Evolutionary conservation across 2,113 vertebrate genomes (phyloP).

Genomic region (Podarcis raffonei): DNA sequence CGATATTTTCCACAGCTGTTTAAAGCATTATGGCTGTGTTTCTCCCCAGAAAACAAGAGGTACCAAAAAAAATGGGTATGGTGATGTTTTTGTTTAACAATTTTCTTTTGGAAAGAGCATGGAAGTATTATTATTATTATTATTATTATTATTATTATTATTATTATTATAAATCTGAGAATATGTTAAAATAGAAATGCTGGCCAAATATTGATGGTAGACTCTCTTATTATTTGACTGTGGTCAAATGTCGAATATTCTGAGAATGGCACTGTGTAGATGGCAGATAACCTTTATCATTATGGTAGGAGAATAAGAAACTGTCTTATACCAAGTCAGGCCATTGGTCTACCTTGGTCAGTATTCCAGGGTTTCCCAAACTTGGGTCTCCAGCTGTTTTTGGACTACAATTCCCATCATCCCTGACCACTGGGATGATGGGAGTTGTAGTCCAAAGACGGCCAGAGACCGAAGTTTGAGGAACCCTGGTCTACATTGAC

Average conservation of each 20-base stretch:
- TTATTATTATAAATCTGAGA: not conserved
- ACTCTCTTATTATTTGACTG: not conserved
- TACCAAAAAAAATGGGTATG: not conserved
- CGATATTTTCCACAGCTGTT: constrained; percentile 9
- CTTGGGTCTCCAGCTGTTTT: too few species aligned
- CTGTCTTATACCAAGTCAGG: too few species aligned
- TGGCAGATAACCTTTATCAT: not conserved
- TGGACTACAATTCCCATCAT: too few species aligned
- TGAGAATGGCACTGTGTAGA: not conserved
- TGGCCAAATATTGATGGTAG: not conserved
- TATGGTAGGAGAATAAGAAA: too few species aligned
- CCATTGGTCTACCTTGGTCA: too few species aligned
- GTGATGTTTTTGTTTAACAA: not conserved
- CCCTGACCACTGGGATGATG: too few species aligned
- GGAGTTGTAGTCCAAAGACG: too few species aligned
- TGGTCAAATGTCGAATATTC: not conserved
- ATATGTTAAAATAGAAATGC: not conserved
- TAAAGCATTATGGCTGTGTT: constrained; percentile 10
- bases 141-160: too few species aligned
- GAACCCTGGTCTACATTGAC: too few species aligned
- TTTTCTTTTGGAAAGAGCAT: not conserved
- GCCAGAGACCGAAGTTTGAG: too few species aligned
- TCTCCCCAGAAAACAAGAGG: constrained; percentile 1
- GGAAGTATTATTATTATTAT: too few species aligned
- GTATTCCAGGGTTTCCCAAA: too few species aligned